Evolutionary conservation across 2,888 invertebrate species (phyloP), one percentile per base, ranked within the genome.

Genomic region (Andrena hattorfiana): DNA sequence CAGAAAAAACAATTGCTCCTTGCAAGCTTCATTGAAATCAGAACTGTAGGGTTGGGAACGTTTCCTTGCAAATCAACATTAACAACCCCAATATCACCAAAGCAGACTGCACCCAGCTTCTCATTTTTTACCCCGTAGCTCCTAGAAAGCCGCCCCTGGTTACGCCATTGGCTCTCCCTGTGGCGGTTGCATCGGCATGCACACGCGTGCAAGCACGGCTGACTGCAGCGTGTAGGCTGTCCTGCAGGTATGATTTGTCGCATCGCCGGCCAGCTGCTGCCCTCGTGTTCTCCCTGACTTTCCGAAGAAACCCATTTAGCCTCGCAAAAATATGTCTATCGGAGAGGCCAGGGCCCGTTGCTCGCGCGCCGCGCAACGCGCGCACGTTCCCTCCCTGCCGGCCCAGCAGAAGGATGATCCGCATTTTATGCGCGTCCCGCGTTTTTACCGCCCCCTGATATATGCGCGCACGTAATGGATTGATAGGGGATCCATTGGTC

Each of bases 191-290:
- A 70, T 79, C 79, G 62, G 77, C 82, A 68, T 81, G 82, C 79
- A 73, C 69, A 59, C 75, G 63, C 81, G 74, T 48, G 69, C 83
- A 76, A 56, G 48, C 63, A 51, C 20, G 56, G 80, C 69, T 63
- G 78, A 66, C 60, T 77, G 77, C 84, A 79, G 70, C 87, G 74
- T 85, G 89, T 88, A 88, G 81, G 74, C 90, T 91, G 91, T 91
- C 91, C 89, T 68, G 82, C 85, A 87, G 85, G 86, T 92, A 92
- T 92, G 93, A 93, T 93, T 93, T 92, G 92, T 93, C 90, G 92
- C 88, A 88, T 87, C 90, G 91, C 88, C 87, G 85, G 81, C 93
- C 93, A 93, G 92, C 92, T 93, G 93, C 90, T 89, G 87, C 88
- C 88, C 88, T 89, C 88, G 85, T 88, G 83, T 82, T 85, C 83